phyloP scores from a whole-genome alignment of 2,888 invertebrate species.

The Drosophila imparisetae region DNA sequence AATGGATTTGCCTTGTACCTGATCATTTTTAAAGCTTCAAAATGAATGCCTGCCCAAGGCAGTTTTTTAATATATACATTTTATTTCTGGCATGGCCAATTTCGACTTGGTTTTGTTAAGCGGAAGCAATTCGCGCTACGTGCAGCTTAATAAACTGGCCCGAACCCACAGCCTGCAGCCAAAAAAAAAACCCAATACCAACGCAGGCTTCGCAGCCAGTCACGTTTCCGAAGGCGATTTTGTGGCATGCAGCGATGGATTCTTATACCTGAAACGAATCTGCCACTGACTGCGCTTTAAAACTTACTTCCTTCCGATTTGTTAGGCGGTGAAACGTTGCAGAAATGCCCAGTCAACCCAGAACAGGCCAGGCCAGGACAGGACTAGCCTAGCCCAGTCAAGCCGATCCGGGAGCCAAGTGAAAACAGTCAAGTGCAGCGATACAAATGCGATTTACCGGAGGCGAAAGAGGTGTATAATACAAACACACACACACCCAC shows the following conservation, averaged over 20 bases:
- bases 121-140: conserved; percentile 68
- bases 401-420: conserved; percentile 8
- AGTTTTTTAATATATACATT: conserved; percentile 1
- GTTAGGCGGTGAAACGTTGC: conserved; percentile 70
- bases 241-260: conserved; percentile 35
- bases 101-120: conserved; percentile 65
- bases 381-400: conserved; percentile 11
- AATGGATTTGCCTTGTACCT: background rate
- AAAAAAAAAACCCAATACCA: background rate
- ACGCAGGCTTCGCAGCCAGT: conserved; percentile 17
- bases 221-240: conserved; percentile 57
- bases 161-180: conserved; percentile 3
- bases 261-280: conserved; percentile 33
- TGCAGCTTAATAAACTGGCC: conserved; percentile 72
- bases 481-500: conserved; percentile 18
- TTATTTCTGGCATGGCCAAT: conserved; percentile 37
- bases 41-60: conserved; percentile 9
- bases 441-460: conserved; percentile 75
- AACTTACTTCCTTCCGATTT: conserved; percentile 79
- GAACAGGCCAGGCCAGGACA: conserved; percentile 7
- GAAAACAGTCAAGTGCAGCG: conserved; percentile 59
- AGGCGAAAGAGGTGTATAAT: conserved; percentile 50
- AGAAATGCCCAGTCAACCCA: conserved; percentile 48
- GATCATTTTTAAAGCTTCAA: background rate
- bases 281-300: conserved; percentile 62